Evolutionary conservation across 2,797 vertebrate genomes (phyloP), one percentile per base, ranked within the genome.

Genomic region (Schizothorax lantsangensis): DNA sequence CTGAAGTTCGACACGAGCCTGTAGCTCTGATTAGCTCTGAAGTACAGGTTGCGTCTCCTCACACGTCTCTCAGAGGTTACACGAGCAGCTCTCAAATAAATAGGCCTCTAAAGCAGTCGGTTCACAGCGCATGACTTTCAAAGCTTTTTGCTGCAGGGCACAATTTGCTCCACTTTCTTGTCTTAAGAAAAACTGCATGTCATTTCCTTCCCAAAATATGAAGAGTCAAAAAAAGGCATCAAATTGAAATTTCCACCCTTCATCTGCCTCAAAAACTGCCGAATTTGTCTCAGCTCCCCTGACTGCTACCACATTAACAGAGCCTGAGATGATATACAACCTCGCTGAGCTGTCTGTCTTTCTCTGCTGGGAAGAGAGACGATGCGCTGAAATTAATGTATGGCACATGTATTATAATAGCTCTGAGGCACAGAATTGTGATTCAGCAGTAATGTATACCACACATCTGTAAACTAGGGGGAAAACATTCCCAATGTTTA

Each of bases 81-180:
- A 90, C 84, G 82, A 92, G 90, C 92, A 92, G 89, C 89, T 92
- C 91, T 91, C 89, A 87, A 88, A 78, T 92, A 94, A 95, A 94
- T 91, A 84, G 89, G 92, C 85, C 91, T 88, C 89, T 87, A 90
- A 88, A 90, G 88, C 92, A 93, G 88, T 21, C 47, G 87, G 91
- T 87, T 89, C 80, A 75, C 89, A 91, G 86, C 90, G 88, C 79
- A 90, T 72, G 83, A 89, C 90, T 93, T 93, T 93, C 91, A 92
- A 88, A 93, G 92, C 91, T 90, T 94, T 92, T 89, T 87, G 92
- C 94, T 93, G 91, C 93, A 93, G 92, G 94, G 91, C 87, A 90
- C 88, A 90, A 93, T 92, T 92, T 79, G 94, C 91, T 95, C 95
- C 90, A 95, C 91, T 95, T 95, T 85, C 89, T 88, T 86, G 83